Evolutionary conservation across 2,888 invertebrate genomes (phyloP).

Genomic region (Drosophila infuscata): DNA sequence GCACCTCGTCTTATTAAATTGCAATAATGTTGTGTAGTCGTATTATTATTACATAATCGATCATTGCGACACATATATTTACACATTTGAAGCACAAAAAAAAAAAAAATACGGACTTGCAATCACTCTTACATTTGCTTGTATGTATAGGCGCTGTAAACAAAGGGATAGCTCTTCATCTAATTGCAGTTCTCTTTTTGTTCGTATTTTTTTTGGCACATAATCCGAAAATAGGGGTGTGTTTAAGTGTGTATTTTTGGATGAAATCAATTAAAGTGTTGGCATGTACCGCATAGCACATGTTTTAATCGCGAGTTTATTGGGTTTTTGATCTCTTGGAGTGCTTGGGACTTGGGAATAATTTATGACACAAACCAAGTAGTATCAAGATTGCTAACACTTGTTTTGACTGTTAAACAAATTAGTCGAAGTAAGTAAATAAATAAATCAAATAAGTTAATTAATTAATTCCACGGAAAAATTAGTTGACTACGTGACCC

Average conservation of each 20-base stretch:
- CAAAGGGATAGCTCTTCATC: constrained; percentile 34
- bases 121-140: constrained; percentile 6
- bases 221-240: constrained; percentile 27
- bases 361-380: neutral
- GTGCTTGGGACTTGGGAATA: neutral
- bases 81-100: constrained; percentile 19
- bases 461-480: neutral
- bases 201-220: neutral
- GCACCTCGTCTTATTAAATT: constrained; percentile 48
- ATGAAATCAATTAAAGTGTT: constrained; percentile 21
- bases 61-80: constrained; percentile 46
- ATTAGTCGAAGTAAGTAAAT: neutral
- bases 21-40: constrained; percentile 48
- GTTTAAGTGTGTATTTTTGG: constrained; percentile 10
- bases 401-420: neutral
- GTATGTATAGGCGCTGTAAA: constrained; percentile 18
- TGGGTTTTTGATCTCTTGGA: neutral
- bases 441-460: neutral
- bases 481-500: no score
- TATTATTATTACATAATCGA: constrained; percentile 71
- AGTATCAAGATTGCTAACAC: neutral
- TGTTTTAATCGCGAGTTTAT: neutral
- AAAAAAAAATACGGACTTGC: constrained; percentile 19
- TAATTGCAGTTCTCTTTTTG: constrained; percentile 32
- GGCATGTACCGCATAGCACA: constrained; percentile 2